Evolutionary conservation across 2,797 vertebrate species (phyloP), one percentile per base, ranked within the genome.

Genomic region (Acanthopagrus latus): DNA sequence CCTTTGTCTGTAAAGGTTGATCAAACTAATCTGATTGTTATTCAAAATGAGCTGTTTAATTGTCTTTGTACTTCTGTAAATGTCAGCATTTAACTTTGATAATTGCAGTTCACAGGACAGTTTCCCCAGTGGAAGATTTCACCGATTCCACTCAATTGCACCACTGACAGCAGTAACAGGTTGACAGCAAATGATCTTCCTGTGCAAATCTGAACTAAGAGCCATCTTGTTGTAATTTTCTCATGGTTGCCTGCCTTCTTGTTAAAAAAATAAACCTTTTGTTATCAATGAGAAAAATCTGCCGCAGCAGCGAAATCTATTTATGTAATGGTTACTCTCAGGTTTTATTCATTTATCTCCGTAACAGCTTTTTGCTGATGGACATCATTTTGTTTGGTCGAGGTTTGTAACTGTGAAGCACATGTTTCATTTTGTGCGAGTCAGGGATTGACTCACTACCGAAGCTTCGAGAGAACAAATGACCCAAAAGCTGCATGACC

Each of bases 351-450:
- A 52, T 16, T 8, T 62, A 5, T 44, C 14, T 54, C 18, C 44
- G 12, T 8, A 48, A 52, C 16, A 74, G 63, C 4, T 25, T 44
- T 69, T 50, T 33, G 18, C 51, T 60, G 47, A 68, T 43, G 29
- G 25, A 77, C 23, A 14, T 48, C 9, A 11, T 10, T 17, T 63
- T 3, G 8, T 71, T 64, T 63, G 47, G 29, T 55, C 23, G 43
- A 54, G 17, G 20, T 16, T 52, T n/a, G 17, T 7, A 25, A 71
- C 5, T 38, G 5, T 38, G n/a, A 38, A 47, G 14, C 64, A 41
- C 21, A 17, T 46, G 17, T 29, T 41, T 60, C 0, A 38, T 25
- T 0, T 23, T 57, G 52, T 11, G 27, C 41, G 41, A 4, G 41
- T 68, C 48, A 57, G 1, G 43, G 48, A 57, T 1, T 51, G 60